phyloP scores from a whole-genome alignment of 2,113 vertebrate species.

The Spilogale gracilis region DNA sequence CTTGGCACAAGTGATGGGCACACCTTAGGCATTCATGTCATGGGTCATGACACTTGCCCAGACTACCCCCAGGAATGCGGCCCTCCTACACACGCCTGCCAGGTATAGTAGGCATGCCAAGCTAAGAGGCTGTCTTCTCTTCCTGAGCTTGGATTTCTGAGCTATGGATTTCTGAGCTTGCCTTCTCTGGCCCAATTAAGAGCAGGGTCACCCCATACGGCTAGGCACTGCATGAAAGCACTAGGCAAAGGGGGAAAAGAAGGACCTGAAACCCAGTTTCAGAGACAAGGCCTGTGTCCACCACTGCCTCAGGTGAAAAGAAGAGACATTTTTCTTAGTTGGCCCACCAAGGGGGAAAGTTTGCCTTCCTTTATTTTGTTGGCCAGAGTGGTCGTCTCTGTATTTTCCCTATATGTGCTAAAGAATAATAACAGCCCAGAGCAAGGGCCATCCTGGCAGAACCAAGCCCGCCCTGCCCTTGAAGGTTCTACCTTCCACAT shows the following conservation, averaged over 20 bases:
- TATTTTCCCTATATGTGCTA: background rate
- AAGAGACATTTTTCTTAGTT: background rate
- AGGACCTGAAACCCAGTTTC: background rate
- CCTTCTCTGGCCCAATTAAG: background rate
- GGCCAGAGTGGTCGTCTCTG: background rate
- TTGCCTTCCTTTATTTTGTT: conserved; percentile 3
- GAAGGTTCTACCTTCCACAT: background rate
- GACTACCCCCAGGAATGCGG: conserved; percentile 50
- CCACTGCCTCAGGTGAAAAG: background rate
- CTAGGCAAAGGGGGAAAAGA: background rate
- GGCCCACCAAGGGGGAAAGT: background rate
- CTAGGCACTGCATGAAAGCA: background rate
- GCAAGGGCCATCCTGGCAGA: background rate
- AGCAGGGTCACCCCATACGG: background rate
- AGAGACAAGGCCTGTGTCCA: background rate
- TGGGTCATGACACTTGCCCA: conserved; percentile 26
- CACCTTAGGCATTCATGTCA: conserved; percentile 28
- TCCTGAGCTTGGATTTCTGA: too few relatives aligned
- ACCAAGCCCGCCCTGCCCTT: background rate
- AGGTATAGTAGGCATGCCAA: background rate
- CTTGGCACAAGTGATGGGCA: background rate
- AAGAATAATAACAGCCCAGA: background rate
- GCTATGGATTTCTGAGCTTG: conserved; percentile 31
- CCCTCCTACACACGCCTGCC: background rate
- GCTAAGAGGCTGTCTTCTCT: background rate